Conservation (phyloP, 2,113 vertebrate species). For the Channa argus region DNA sequence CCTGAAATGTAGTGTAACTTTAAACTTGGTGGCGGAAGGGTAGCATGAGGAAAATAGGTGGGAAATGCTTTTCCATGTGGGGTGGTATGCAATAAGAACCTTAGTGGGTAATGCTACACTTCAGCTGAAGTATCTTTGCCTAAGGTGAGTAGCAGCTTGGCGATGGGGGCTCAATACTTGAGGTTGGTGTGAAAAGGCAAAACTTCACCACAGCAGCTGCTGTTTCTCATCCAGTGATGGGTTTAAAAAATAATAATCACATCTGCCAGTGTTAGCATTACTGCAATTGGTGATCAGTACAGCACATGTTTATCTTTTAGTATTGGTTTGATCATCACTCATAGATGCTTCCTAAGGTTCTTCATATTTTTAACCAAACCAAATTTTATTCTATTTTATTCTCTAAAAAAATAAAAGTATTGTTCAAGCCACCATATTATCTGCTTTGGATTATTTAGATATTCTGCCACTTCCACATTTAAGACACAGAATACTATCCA, state of each 20-base stretch:
- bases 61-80: constrained; percentile 71
- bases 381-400: no score
- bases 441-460: no score
- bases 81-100: constrained; percentile 49
- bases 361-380: no score
- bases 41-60: constrained; percentile 68
- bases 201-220: constrained; percentile 74
- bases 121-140: constrained; percentile 51
- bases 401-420: no score
- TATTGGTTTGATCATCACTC: neutral
- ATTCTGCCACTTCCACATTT: no score
- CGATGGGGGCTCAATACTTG: neutral
- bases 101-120: constrained; percentile 58
- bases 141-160: constrained; percentile 54
- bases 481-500: no score
- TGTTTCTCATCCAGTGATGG: constrained; percentile 79
- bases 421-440: no score
- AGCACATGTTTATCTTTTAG: constrained; percentile 3
- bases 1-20: constrained; percentile 71
- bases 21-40: constrained; percentile 65
- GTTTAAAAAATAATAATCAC: constrained; percentile 9
- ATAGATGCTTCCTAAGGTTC: neutral
- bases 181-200: constrained; percentile 38
- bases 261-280: constrained; percentile 7
- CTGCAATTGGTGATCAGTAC: constrained; percentile 16